A percentile compares a stretch with the other conserved stretches of the same genome.
Evolutionary conservation across 2,113 vertebrate species (phyloP).

Genomic region (Oplegnathus fasciatus): DNA sequence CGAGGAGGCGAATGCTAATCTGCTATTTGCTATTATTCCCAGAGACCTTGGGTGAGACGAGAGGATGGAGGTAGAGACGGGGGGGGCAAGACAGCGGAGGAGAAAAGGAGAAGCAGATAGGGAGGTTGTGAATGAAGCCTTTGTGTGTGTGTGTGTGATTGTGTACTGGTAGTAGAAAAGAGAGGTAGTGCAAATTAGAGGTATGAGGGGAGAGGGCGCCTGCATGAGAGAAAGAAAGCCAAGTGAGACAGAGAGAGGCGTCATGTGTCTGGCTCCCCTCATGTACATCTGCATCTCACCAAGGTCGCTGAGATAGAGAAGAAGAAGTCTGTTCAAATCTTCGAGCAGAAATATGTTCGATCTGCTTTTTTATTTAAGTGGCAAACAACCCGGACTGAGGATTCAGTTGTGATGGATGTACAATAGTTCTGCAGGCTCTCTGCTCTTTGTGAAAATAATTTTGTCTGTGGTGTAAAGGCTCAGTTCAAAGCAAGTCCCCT

Average conservation of each 20-base stretch:
- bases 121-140: conserved; percentile 58
- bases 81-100: conserved; percentile 9
- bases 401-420: not conserved
- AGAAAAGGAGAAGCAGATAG: conserved; percentile 31
- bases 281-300: conserved; percentile 19
- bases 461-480: not conserved
- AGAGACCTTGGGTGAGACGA: conserved; percentile 77
- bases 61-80: conserved; percentile 49
- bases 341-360: not conserved
- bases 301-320: not conserved
- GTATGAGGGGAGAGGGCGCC: not conserved
- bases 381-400: not conserved
- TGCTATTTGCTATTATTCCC: conserved; percentile 67
- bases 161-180: conserved; percentile 23
- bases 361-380: not conserved
- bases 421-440: not conserved
- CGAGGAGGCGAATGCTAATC: conserved; percentile 64
- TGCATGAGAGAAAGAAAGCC: conserved; percentile 10
- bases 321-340: not conserved
- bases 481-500: not conserved
- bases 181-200: conserved; percentile 24
- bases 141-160: conserved; percentile 40
- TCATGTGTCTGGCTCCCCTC: conserved; percentile 1
- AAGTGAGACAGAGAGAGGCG: conserved; percentile 5
- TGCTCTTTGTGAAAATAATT: not conserved